Base-by-base conservation (phyloP, 1,140 invertebrate species). In the Pogonomyrmex californicus region DNA sequence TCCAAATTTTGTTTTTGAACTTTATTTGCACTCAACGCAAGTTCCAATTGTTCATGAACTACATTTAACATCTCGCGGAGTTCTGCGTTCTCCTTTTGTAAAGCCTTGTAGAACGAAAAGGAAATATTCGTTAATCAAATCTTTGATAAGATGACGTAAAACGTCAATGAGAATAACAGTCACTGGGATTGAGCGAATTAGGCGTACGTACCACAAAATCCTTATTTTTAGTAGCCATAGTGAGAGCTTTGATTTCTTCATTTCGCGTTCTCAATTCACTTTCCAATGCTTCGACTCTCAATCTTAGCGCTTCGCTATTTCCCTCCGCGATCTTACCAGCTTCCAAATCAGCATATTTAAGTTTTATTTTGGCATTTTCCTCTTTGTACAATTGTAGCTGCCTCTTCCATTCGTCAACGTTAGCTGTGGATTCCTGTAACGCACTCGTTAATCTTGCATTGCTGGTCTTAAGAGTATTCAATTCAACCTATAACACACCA, bases 341-440 rank as follows among this genome's bases (percentile, higher is more conserved):
- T 94, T 98, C 97, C 54, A 97, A 94, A 92, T 98, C 97, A 9
- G 97, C 95, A 86, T 97, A 97, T 92, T 97, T 97, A 65, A 97
- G 97, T 95, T 99, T 98, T 88, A 99, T 97, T 85, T 98, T 96
- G 75, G 97, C 97, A 95, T 99, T 99, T 95, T 99, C 99, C 93
- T 99, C 99, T 95, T 99, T 99, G 92, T 99, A 99, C 54, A 98
- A 97, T 89, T 99, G 98, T 79, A 99, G 96, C 93, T 99, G 99
- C 90, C 98, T 97, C 96, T 99, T 99, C 99, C 99, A 99, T 94
- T 99, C 99, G 92, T 99, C 99, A 7, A 99, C 99, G 95, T 99
- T 99, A 58, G 98, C 98, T 41, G 98, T 99, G 88, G 98, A 99
- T 95, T 99, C 99, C 95, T 99, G 99, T 70, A 99, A 96, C 10